These are phyloP conservation scores for Pachyseris speciosa DNA, from an alignment of 64 coral and sea anemone genomes.

Conservation along the genomic window DNA sequence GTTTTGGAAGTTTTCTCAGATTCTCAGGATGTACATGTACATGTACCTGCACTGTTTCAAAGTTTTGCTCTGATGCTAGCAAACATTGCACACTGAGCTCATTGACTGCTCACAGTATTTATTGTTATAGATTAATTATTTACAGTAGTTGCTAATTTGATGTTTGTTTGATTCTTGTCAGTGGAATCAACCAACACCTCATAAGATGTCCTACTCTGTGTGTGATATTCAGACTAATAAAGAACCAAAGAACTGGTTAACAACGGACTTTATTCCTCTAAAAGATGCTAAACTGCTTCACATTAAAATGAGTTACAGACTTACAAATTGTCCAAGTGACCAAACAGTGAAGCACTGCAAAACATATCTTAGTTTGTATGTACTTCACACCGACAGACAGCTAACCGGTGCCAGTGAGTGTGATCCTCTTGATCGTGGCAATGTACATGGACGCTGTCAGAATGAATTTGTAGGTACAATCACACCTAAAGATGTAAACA, in stretches of 20 bases:
- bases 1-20: no score
- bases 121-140: no score
- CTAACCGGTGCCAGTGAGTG: no score
- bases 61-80: no score
- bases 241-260: constrained; percentile 44
- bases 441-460: constrained; percentile 4
- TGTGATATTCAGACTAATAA: background rate
- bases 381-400: background rate
- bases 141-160: no score
- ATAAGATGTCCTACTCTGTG: no score
- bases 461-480: background rate
- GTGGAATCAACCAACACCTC: no score
- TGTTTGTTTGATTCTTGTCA: no score
- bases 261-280: constrained; percentile 34
- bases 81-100: no score
- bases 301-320: constrained; percentile 16
- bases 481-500: background rate
- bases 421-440: constrained; percentile 5
- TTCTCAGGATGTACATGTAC: no score
- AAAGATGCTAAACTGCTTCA: constrained; percentile 15
- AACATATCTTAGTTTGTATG: constrained; percentile 25
- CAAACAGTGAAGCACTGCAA: background rate
- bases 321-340: background rate
- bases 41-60: no score
- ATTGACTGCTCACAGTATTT: no score